Evolutionary conservation across 2,888 invertebrate genomes (phyloP), one percentile per base, ranked within the genome.

Genomic region (Machimus atricapillus): DNA sequence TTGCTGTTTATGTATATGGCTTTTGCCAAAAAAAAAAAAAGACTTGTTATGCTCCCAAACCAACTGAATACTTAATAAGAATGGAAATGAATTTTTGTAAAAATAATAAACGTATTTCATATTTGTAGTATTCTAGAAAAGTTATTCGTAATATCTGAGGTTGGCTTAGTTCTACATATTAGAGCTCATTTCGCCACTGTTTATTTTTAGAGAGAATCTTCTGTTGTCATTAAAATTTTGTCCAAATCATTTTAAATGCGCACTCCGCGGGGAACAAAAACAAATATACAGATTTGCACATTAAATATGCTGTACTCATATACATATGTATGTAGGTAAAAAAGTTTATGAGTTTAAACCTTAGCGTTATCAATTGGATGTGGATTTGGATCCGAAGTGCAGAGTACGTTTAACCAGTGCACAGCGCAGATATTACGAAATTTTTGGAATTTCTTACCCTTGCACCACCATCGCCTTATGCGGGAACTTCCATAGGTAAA

Each of bases 401-500:
- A 19, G 2, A 27, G 27, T 19, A 66, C 66, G 12, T 66, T n/a
- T 23, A 66, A 23, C 8, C 9, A 43, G 9, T 43, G 37, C 37
- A 9, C 9, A 2, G 40, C 1, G 40, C 40, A 40, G 6, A 58
- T 58, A 19, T 23, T 58, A 23, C 27, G 19, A 66, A 27, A 27
- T 23, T 0, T 66, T 66, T 0, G 9, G 9, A 12, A 23, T 12
- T 66, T 76, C 76, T 76, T 89, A 93, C 92, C 94, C 94, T 91
- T 96, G 96, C 89, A 98, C 95, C 81, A 95, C 94, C 0, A 97
- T 97, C 81, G 93, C 94, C 90, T 93, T 97, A 88, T 97, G 97
- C 0, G 95, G 94, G 90, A 95, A 96, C 88, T 94, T 93, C 91
- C 98, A 98, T 27, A 98, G 92, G 88, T 94, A 94, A 1, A 93